Percentiles rank a stretch among this genome's conserved stretches.
These are phyloP conservation scores for Megatriorchis doriae DNA, from an alignment of 2,113 vertebrate genomes.

Conservation along the genomic window DNA sequence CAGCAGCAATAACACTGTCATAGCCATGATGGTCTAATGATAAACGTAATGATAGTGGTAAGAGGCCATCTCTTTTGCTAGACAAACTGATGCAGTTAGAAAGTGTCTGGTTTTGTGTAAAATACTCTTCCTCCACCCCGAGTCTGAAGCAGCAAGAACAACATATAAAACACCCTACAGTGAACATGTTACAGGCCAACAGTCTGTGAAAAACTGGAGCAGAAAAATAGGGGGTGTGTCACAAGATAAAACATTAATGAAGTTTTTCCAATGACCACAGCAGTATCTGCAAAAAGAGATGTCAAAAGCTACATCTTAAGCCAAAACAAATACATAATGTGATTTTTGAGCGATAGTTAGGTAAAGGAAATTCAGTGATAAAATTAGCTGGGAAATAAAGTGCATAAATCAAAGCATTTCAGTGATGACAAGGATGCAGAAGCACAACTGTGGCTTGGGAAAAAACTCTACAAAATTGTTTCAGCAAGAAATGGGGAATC, in stretches of 20 bases:
- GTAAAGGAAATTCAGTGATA: not conserved
- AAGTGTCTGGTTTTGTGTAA: not conserved
- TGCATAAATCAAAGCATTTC: not conserved
- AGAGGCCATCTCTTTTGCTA: not conserved
- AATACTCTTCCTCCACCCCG: accelerated
- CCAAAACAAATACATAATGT: not conserved
- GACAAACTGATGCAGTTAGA: not conserved
- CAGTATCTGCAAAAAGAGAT: not conserved
- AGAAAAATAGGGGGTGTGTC: not conserved
- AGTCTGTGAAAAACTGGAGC: not conserved
- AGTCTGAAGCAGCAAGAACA: not conserved
- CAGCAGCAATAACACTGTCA: not conserved
- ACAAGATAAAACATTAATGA: not conserved
- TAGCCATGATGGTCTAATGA: not conserved
- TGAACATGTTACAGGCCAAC: not conserved
- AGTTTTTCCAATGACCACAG: not conserved
- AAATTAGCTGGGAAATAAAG: not conserved
- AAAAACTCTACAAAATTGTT: not conserved
- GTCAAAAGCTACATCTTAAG: not conserved
- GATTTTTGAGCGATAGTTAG: not conserved
- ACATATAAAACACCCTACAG: not conserved
- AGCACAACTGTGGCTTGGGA: not conserved
- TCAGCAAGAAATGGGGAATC: not conserved
- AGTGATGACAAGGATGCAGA: not conserved
- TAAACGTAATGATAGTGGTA: accelerated